Conservation (phyloP, 2,888 invertebrate genomes). For the Brachypalpus laphriformis region DNA sequence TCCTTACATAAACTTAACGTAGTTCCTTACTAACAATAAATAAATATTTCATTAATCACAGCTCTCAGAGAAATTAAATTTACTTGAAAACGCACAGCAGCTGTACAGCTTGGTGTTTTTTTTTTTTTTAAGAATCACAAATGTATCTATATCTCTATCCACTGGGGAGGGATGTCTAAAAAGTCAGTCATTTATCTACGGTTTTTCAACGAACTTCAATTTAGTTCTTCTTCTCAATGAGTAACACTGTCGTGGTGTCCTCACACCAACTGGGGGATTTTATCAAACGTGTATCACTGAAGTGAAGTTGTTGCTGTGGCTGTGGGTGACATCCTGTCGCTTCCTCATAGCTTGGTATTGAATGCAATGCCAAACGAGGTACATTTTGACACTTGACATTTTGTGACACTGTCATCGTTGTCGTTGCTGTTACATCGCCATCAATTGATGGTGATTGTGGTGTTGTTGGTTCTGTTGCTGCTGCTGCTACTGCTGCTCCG, state of each 20-base stretch:
- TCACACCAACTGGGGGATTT: slow-evolving; percentile 62
- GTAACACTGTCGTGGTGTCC: slow-evolving; percentile 42
- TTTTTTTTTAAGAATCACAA: slow-evolving; percentile 43
- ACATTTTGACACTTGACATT: slow-evolving; percentile 67
- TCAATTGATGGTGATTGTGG: slow-evolving; percentile 68
- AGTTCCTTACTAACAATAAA: slow-evolving; percentile 51
- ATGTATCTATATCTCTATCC: slow-evolving; percentile 12
- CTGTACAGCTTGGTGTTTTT: background rate
- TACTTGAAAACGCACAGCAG: slow-evolving; percentile 10
- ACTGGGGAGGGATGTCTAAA: background rate
- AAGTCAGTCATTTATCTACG: slow-evolving; percentile 47
- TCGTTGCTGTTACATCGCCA: slow-evolving; percentile 52
- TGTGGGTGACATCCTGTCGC: slow-evolving; percentile 56
- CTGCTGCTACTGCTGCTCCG: slow-evolving; percentile 39
- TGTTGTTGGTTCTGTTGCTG: slow-evolving; percentile 54
- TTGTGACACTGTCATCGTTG: slow-evolving; percentile 67
- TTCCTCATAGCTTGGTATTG: slow-evolving; percentile 72
- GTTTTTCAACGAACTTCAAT: background rate
- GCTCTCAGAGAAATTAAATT: slow-evolving; percentile 37
- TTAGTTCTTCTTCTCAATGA: slow-evolving; percentile 46
- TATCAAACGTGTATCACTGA: slow-evolving; percentile 50
- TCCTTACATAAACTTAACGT: background rate
- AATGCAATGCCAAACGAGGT: slow-evolving; percentile 66
- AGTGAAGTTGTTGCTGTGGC: slow-evolving; percentile 57
- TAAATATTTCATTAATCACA: slow-evolving; percentile 70